Evolutionary conservation across 2,888 invertebrate genomes (phyloP), one percentile per base, ranked within the genome.

Genomic region (Pristionchus japonicus): DNA sequence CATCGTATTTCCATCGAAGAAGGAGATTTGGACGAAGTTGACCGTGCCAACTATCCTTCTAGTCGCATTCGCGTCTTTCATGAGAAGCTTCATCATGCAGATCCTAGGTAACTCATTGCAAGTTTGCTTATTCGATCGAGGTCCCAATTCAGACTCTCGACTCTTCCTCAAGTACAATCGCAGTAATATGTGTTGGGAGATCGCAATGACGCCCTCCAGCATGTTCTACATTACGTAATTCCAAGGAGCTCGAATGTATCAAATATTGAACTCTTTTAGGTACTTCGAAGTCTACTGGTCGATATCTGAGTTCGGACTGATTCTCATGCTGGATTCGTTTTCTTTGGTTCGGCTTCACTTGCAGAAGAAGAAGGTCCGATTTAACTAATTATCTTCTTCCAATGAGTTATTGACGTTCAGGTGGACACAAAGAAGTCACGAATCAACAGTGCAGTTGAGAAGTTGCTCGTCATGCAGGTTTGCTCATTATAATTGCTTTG

Each of bases 121-220:
- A 49, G 1, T 20, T 11, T 20, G 1, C 3, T 52, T 52, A 9
- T 27, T 61, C 34, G 34, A 34, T 34, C 9, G 13, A 15, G 1
- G 9, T 67, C 13, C 1, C 1, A n/a, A 17, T 37, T 17, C 1
- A 70, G 70, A 70, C 34, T 13, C 70, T 31, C 70, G 70, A 11
- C 70, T 70, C 70, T 70, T 70, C 31, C 70, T 70, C 20, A 70
- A 70, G n/a, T 70, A 70, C 37, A 37, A 70, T 70, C 3, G 70
- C 13, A 6, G 1, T 13, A 34, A 3, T 23, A 70, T 70, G 70
- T 34, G 70, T 17, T 70, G 70, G 70, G 70, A 34, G 70, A 70
- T 70, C 37, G 20, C 37, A 1, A 27, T 37, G 3, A 70, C 70
- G 11, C 70, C 70, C 3, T 70, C 34, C 34, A 70, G 34, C 31